Conservation (phyloP, 2,888 invertebrate genomes). For the Temnothorax ravouxi region DNA sequence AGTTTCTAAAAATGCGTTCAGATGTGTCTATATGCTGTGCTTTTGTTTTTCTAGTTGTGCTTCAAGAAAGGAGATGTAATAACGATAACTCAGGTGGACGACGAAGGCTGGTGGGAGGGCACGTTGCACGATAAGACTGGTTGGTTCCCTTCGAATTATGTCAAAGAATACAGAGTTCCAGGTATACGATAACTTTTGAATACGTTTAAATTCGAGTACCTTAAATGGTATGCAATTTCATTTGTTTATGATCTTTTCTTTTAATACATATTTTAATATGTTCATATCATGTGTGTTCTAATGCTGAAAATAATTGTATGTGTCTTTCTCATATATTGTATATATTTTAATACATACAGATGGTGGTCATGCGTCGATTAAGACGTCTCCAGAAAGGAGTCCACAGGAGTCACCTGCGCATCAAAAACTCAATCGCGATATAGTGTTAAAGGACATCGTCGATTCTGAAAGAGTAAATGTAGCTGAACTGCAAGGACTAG, state of each 20-base stretch:
- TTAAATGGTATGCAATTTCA: not conserved
- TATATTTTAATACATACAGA: constrained; percentile 83
- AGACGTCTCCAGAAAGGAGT: constrained; percentile 91
- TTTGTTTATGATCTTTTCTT: not conserved
- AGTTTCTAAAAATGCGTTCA: not conserved
- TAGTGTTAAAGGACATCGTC: constrained; percentile 95
- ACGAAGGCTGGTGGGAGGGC: constrained; percentile 99
- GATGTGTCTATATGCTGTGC: not conserved
- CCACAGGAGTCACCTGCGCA: constrained; percentile 84
- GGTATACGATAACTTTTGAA: constrained; percentile 62
- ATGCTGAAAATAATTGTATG: not conserved
- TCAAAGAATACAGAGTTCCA: constrained; percentile 93
- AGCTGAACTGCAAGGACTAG: constrained; percentile 94
- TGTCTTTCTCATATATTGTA: not conserved
- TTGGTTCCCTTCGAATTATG: constrained; percentile 99
- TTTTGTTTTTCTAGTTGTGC: constrained; percentile 90
- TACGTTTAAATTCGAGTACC: not conserved
- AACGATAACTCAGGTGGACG: constrained; percentile 97
- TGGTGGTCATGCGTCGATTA: constrained; percentile 88
- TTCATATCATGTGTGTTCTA: not conserved
- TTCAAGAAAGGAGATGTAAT: constrained; percentile 99
- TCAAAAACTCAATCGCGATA: constrained; percentile 92
- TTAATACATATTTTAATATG: not conserved
- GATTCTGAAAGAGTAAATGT: constrained; percentile 97
- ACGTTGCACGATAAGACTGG: constrained; percentile 97